These are phyloP conservation scores for Caracal caracal DNA, from an alignment of 2,113 vertebrate genomes.

Conservation along the genomic window DNA sequence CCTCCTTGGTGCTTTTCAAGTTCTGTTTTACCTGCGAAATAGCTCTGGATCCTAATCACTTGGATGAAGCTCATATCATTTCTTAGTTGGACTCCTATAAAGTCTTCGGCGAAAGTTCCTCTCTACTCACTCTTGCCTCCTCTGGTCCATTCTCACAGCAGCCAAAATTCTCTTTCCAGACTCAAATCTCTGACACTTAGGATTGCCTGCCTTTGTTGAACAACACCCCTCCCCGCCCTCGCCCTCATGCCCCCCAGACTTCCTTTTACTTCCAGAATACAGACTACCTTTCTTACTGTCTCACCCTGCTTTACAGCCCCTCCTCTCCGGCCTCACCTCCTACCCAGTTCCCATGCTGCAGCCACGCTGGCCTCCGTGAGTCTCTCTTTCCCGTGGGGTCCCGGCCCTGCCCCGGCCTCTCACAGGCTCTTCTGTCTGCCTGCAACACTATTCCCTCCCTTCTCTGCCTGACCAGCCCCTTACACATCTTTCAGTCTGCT, in stretches of 20 bases:
- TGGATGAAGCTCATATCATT: background rate
- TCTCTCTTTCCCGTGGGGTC: background rate
- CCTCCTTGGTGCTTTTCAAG: background rate
- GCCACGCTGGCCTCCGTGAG: background rate
- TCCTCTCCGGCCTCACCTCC: rapidly evolving
- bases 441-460: background rate
- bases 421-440: background rate
- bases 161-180: background rate
- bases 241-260: background rate
- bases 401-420: background rate
- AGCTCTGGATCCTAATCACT: background rate
- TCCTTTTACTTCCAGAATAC: background rate
- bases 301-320: no score
- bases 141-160: background rate
- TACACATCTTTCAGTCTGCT: rapidly evolving
- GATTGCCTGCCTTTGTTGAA: background rate
- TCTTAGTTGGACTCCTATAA: background rate
- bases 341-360: rapidly evolving
- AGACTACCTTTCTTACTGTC: background rate
- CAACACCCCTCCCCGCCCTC: background rate
- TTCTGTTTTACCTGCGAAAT: background rate
- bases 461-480: no score
- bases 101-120: background rate
- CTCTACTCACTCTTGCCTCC: background rate
- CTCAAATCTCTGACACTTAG: no score